These are phyloP conservation scores for Xenentodon cancila DNA, from an alignment of 2,797 vertebrate genomes.

Conservation along the genomic window DNA sequence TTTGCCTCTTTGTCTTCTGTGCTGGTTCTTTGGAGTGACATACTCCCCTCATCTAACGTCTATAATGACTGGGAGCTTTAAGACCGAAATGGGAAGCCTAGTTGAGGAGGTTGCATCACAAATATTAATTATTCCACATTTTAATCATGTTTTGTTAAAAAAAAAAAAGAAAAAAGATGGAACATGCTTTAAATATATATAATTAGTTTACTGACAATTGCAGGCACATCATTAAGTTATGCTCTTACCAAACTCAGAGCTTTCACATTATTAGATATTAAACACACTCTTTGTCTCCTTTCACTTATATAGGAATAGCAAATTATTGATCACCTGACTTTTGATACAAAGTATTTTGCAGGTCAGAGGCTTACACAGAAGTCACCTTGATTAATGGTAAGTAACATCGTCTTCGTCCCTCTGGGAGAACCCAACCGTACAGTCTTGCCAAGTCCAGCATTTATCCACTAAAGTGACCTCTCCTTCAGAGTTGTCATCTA, in stretches of 20 bases:
- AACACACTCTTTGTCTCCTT: background rate
- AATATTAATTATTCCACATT: constrained; percentile 8
- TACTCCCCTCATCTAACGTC: constrained; percentile 46
- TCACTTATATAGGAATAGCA: background rate
- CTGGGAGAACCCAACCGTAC: constrained; percentile 10
- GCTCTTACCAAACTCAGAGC: too few species aligned
- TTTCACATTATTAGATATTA: background rate
- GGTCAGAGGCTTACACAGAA: constrained; percentile 3
- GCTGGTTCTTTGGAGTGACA: constrained; percentile 49
- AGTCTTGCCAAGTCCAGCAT: constrained; percentile 17
- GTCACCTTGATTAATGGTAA: constrained; percentile 26
- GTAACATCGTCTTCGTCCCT: constrained; percentile 15
- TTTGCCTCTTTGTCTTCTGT: constrained; percentile 44
- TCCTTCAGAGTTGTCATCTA: constrained; percentile 53
- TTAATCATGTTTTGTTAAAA: background rate
- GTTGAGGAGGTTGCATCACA: constrained; percentile 5
- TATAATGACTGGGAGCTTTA: constrained; percentile 32
- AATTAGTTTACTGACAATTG: background rate
- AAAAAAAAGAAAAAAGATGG: too few species aligned
- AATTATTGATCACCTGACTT: background rate
- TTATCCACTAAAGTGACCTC: constrained; percentile 50
- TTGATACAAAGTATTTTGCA: background rate
- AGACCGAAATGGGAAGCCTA: constrained; percentile 13
- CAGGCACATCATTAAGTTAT: background rate
- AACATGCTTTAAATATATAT: background rate